Base-by-base conservation (phyloP, 1,140 invertebrate genomes). In the Aleiodes sp. region DNA sequence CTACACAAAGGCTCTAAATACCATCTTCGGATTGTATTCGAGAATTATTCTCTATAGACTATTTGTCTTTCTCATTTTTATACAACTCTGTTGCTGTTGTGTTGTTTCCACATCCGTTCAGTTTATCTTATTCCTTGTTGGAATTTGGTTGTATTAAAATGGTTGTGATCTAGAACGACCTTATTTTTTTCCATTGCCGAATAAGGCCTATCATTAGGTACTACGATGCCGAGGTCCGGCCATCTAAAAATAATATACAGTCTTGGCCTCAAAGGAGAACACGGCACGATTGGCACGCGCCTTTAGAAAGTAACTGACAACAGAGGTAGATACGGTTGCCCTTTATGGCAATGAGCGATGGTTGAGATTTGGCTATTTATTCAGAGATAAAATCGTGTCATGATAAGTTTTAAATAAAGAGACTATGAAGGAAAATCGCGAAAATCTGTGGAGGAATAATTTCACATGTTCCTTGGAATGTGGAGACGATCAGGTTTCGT, bases 171-270 rank as follows among this genome's bases (percentile, higher is more conserved):
- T 59, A 29, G 28, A 31, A 29, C 12, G 56, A 29, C 24, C 28
- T 59, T 31, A n/a, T 31, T 59, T 26, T 59, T 59, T n/a, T 59
- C 28, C 12, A 21, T 31, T 16, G 14, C 28, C 26, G 56, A 59
- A 59, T 31, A 59, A 59, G 56, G 56, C 28, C 56, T 59, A 59
- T 59, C 26, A 59, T 31, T 59, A 28, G 24, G 56, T 26, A 31
- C 26, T 24, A 24, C 14, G 14, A 52, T 21, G n/a, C 28, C 35
- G 35, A 37, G 26, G 56, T 57, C 46, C 52, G 65, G 31, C 16
- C 52, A 59, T 24, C 65, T 67, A 67, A 68, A 68, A 68, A 61
- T 68, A 68, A 60, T 33, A 35, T n/a, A 52, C 14, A 33, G 33
- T 61, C 19, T 68, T 39, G 14, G 57, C 39, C 65, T 60, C 31